These are phyloP conservation scores for Magallana angulata DNA, from an alignment of 1,140 invertebrate species.

Conservation along the genomic window DNA sequence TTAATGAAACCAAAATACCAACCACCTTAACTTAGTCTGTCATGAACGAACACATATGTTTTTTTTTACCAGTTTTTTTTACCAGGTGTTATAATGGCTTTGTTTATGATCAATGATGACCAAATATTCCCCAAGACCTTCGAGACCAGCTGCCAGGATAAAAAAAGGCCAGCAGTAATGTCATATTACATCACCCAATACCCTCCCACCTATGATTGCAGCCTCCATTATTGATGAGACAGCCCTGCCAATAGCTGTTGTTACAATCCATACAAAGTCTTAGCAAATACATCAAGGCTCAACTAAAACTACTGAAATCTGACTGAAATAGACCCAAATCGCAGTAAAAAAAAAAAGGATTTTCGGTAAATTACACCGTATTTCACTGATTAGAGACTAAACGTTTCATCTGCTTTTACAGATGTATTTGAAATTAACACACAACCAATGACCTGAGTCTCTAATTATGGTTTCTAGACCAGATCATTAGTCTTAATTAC, in stretches of 20 bases:
- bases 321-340: neutral
- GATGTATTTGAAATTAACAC: neutral
- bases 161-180: no score
- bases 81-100: neutral
- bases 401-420: neutral
- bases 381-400: neutral
- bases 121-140: neutral
- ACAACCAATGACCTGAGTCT: neutral
- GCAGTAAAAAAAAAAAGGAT: neutral
- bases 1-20: no score
- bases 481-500: no score
- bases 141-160: neutral
- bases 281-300: neutral
- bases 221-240: neutral
- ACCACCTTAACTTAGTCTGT: no score
- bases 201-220: neutral
- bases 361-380: neutral
- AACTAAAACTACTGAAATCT: neutral
- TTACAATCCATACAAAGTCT: neutral
- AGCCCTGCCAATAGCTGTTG: neutral
- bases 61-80: neutral
- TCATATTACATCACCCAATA: neutral
- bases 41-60: neutral
- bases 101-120: slow-evolving; percentile 14
- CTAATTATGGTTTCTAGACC: no score